Conservation (phyloP, 2,888 invertebrate genomes). For the Aplocera efformata region DNA sequence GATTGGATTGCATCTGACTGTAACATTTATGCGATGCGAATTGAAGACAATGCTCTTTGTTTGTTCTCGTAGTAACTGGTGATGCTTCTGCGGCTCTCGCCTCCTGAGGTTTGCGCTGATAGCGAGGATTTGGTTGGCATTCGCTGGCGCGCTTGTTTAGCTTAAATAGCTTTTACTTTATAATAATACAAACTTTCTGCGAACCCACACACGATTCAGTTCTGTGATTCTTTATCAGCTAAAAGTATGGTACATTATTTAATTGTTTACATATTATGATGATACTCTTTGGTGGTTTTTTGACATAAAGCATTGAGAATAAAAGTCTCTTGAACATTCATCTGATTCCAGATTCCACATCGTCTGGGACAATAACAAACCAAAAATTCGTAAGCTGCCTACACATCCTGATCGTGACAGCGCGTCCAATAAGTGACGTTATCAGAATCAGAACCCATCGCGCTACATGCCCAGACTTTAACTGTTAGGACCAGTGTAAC, state of each 20-base stretch:
- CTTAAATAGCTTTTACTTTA: background rate
- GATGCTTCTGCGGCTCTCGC: background rate
- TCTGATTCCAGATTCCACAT: too few relatives aligned
- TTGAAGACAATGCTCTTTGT: constrained; percentile 47
- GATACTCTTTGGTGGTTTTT: too few relatives aligned
- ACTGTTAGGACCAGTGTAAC: constrained; percentile 13
- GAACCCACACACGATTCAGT: too few relatives aligned
- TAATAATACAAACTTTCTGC: background rate
- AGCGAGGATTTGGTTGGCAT: background rate
- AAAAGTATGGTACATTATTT: too few relatives aligned
- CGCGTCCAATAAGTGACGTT: constrained; percentile 49
- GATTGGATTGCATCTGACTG: constrained; percentile 50
- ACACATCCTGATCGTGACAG: constrained; percentile 21
- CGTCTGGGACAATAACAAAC: background rate
- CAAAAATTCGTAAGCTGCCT: background rate
- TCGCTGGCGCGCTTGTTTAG: background rate
- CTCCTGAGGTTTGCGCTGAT: constrained; percentile 8
- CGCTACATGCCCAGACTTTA: constrained; percentile 58
- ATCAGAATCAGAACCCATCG: constrained; percentile 39
- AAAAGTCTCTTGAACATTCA: too few relatives aligned
- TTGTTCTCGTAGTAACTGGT: constrained; percentile 5
- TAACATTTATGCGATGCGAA: constrained; percentile 47
- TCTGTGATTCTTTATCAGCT: too few relatives aligned
- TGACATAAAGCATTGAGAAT: too few relatives aligned
- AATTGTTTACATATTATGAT: too few relatives aligned